Evolutionary conservation across 2,113 vertebrate species (phyloP).

Genomic region (Bubo scandiacus): DNA sequence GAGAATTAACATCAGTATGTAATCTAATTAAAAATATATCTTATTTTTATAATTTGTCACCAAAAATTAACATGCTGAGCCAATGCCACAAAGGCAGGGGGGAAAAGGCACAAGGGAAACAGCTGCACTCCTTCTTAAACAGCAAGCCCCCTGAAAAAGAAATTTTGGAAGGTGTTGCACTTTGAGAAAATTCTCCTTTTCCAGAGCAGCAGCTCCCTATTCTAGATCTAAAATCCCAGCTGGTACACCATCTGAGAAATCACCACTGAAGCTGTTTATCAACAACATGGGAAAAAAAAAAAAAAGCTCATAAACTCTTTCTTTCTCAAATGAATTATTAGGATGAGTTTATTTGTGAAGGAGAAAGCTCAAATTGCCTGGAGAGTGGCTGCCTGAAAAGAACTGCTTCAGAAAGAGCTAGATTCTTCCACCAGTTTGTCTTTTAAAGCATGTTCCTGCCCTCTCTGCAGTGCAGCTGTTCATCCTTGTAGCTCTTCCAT

Average conservation of each 20-base stretch:
- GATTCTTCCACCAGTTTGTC: background rate
- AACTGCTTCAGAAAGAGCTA: background rate
- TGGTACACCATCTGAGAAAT: background rate
- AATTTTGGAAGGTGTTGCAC: background rate
- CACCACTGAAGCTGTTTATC: background rate
- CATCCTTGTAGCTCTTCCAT: background rate
- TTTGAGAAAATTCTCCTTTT: background rate
- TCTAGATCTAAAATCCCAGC: background rate
- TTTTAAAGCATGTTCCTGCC: background rate
- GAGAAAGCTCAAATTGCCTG: background rate
- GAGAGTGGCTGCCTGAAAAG: background rate
- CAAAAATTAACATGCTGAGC: background rate
- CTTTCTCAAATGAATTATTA: background rate
- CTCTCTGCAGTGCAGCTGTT: background rate
- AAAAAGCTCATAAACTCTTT: background rate
- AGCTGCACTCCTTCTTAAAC: background rate
- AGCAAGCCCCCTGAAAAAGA: background rate
- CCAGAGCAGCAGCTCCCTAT: background rate
- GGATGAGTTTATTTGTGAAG: background rate
- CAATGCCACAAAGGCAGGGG: background rate
- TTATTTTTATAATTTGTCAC: background rate
- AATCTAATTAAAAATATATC: constrained; percentile 2
- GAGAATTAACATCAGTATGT: background rate
- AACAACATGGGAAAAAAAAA: background rate
- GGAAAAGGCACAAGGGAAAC: background rate